Evolutionary conservation across 2,888 invertebrate genomes (phyloP), one percentile per base, ranked within the genome.

Genomic region (Steinernema carpocapsae): DNA sequence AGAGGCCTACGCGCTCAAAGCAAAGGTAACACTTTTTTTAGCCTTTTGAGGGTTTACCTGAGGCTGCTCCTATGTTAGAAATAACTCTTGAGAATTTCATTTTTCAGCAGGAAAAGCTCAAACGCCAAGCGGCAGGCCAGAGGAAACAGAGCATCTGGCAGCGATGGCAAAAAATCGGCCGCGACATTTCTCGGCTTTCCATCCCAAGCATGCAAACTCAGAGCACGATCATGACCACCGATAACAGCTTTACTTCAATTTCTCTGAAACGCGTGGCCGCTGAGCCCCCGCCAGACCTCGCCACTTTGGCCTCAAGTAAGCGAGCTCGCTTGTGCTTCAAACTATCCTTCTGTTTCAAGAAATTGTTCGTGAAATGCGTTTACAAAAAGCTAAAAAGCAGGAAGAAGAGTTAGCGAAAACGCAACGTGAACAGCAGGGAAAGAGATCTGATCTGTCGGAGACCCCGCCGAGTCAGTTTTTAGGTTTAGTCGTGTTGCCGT

Each of bases 1-100:
- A 46, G 83, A 85, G 72, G 85, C 85, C 7, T 85, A 85, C 71
- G 85, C 83, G 12, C 75, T 82, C 32, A 85, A 85, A 52, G 85
- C 85, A 0, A 78, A 84, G 75, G 83, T 84, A 52, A 37, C 37
- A 37, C 37, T 37, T 37, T 6, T 10, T 37, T 37, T 37, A 37
- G 37, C n/a, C n/a, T n/a, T n/a, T n/a, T n/a, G n/a, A n/a, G n/a
- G n/a, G n/a, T n/a, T n/a, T n/a, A n/a, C n/a, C n/a, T n/a, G n/a
- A n/a, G n/a, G n/a, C n/a, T n/a, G n/a, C n/a, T n/a, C n/a, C n/a
- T n/a, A n/a, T n/a, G n/a, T n/a, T n/a, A n/a, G n/a, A n/a, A n/a
- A n/a, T n/a, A n/a, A n/a, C n/a, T n/a, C n/a, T n/a, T n/a, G n/a
- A n/a, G 17, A n/a, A 48, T 14, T 43, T 48, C 51, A 42, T 56